Base-by-base conservation (phyloP, 2,113 vertebrate genomes). In the Pelecanus crispus region DNA sequence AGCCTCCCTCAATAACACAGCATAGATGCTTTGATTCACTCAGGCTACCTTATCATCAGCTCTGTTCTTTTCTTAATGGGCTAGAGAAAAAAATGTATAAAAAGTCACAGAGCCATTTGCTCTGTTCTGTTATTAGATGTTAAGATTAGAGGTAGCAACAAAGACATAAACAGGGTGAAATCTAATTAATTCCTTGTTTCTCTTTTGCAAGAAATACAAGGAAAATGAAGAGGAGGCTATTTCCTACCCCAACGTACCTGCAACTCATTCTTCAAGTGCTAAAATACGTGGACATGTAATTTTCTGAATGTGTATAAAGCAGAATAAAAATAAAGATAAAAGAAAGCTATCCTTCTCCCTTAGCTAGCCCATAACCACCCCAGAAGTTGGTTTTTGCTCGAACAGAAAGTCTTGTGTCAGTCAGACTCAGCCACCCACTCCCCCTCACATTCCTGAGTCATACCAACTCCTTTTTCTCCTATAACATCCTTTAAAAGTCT, bases 41-140 rank as follows among this genome's bases (percentile, higher is more conserved):
- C 63, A 81, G 62, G 66, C 34, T 92, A 34, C 50, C 59, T 85
- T 89, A 52, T 90, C 50, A 59, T 83, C 53, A 77, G 38, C 67
- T 94, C 66, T 91, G 18, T 63, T 86, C 19, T 29, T 84, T 91
- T 91, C 91, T 50, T 95, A 96, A 97, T 67, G 81, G 86, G 24
- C 40, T 59, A 86, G 34, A 84, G 40, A 9, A 62, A 83, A 82
- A 56, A 49, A 49, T 2, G 50, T 32, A 75, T n/a, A 70, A 87
- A 91, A 82, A 80, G n/a, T 73, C 81, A 68, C 42, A 66, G 20
- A 79, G 29, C 18, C 20, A 82, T 94, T 95, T 96, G 20, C 47
- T 82, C 38, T 67, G 7, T 42, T 92, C 56, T 94, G 86, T 88
- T 92, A 86, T 94, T 83, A 91, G 86, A 66, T 82, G 40, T 68